These are phyloP conservation scores for Bufo bufo DNA, from an alignment of 2,113 vertebrate species.

Conservation along the genomic window DNA sequence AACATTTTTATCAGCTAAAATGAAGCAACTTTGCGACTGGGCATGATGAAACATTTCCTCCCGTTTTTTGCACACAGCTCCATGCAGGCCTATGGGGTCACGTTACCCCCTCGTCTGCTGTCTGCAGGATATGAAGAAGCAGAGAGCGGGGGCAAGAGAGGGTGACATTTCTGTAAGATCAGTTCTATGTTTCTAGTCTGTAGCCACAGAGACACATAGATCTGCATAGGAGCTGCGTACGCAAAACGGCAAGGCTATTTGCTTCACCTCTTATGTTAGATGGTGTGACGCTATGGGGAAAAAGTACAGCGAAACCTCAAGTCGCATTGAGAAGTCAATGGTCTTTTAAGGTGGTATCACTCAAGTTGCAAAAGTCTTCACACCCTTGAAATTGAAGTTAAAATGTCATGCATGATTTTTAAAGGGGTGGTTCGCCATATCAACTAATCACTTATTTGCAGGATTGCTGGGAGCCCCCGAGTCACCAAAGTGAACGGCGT, in stretches of 20 bases:
- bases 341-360: too few relatives aligned
- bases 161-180: background rate
- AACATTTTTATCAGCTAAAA: too few relatives aligned
- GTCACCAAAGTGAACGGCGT: too few relatives aligned
- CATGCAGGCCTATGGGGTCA: background rate
- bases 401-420: too few relatives aligned
- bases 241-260: background rate
- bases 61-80: background rate
- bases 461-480: too few relatives aligned
- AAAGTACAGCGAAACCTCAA: too few relatives aligned
- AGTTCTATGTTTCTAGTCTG: background rate
- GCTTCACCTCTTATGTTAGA: too few relatives aligned
- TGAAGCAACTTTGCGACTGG: too few relatives aligned
- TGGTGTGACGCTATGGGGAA: too few relatives aligned
- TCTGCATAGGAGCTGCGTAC: background rate
- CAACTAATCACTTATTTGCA: too few relatives aligned
- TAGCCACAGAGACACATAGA: background rate
- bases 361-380: background rate
- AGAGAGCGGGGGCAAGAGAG: rapidly evolving
- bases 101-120: background rate
- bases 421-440: too few relatives aligned
- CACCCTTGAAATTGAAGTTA: background rate
- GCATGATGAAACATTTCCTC: background rate
- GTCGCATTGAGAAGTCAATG: too few relatives aligned
- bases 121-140: background rate